phyloP scores from a whole-genome alignment of 2,113 vertebrate genomes.

The Cariama cristata region DNA sequence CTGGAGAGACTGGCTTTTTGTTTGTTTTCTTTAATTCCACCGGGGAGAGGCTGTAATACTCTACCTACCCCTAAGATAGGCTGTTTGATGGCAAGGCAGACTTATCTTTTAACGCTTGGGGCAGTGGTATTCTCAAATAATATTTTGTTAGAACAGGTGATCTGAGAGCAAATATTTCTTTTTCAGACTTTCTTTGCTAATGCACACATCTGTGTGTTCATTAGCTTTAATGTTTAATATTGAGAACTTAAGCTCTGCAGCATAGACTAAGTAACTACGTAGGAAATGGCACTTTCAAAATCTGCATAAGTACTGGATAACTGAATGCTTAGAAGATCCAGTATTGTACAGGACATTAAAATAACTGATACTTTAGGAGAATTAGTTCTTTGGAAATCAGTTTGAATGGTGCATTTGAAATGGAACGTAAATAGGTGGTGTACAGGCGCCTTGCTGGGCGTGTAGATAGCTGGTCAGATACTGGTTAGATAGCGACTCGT shows the following conservation, averaged over 20 bases:
- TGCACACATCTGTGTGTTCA: rapidly evolving
- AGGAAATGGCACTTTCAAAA: neutral
- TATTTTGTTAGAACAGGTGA: neutral
- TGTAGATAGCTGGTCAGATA: neutral
- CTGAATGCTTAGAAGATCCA: neutral
- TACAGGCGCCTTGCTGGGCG: neutral
- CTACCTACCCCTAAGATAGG: too few relatives aligned
- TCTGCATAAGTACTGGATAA: neutral
- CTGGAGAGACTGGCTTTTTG: neutral
- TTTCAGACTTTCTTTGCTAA: neutral
- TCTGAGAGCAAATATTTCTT: neutral
- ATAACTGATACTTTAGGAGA: rapidly evolving
- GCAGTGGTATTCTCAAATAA: neutral
- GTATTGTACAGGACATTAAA: neutral
- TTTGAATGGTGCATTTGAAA: neutral
- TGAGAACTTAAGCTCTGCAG: neutral
- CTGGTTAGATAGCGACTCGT: neutral
- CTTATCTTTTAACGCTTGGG: neutral
- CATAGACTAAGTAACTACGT: neutral
- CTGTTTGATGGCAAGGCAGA: neutral
- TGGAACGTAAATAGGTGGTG: neutral
- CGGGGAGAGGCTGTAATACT: neutral
- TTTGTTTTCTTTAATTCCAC: neutral
- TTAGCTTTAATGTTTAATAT: neutral
- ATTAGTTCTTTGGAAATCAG: neutral